A percentile compares a stretch with the other conserved stretches of the same genome.
These are phyloP conservation scores for Dinomys branickii DNA, from an alignment of 2,113 vertebrate genomes.

Conservation along the genomic window DNA sequence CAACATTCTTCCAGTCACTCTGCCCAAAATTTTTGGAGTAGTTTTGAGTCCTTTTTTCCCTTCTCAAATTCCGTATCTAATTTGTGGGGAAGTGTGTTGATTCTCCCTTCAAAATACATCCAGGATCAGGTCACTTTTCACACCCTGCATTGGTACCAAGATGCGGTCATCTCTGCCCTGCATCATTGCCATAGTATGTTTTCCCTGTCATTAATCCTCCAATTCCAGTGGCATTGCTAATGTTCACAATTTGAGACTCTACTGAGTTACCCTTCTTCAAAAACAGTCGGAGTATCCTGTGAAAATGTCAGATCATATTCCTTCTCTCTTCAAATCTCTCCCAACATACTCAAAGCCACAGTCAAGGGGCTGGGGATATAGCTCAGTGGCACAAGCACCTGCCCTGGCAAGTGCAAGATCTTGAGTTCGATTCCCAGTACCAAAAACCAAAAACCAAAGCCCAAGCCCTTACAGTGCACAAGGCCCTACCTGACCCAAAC, in stretches of 20 bases:
- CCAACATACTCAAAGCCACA: not conserved
- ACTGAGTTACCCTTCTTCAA: not conserved
- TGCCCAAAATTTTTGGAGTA: not conserved
- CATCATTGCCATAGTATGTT: not conserved
- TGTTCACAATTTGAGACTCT: not conserved
- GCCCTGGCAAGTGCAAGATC: too few relatives aligned
- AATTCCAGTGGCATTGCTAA: not conserved
- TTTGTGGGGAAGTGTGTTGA: not conserved
- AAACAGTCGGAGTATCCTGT: not conserved
- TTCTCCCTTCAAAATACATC: not conserved
- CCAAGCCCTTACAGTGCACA: not conserved
- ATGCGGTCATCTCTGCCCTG: not conserved
- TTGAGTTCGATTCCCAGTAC: too few relatives aligned
- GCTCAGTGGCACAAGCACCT: too few relatives aligned
- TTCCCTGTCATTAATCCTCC: not conserved
- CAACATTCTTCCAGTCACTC: not conserved
- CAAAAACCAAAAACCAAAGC: too few relatives aligned
- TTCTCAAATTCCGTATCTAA: not conserved
- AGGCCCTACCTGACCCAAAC: not conserved
- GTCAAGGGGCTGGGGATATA: too few relatives aligned
- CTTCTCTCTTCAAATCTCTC: not conserved
- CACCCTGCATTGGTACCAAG: not conserved
- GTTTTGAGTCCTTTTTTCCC: not conserved
- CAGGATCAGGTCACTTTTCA: not conserved
- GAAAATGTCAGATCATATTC: not conserved